Percentiles rank a stretch among this genome's conserved stretches.
Evolutionary conservation across 2,113 vertebrate species (phyloP).

Genomic region (Hassar affinis): DNA sequence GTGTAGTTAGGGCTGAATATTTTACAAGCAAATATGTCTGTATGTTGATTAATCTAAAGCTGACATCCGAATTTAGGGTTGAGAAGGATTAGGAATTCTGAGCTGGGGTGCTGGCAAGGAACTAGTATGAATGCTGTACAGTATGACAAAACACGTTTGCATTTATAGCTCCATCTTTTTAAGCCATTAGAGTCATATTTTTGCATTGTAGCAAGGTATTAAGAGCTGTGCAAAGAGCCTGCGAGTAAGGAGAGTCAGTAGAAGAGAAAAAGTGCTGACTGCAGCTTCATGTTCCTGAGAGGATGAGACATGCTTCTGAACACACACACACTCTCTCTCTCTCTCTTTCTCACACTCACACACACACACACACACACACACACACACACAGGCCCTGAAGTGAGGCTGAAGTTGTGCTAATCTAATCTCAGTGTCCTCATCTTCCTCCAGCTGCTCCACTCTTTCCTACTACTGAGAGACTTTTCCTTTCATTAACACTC

Average conservation of each 20-base stretch:
- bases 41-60: neutral
- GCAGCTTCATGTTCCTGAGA: conserved; percentile 46
- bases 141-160: neutral
- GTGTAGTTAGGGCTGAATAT: neutral
- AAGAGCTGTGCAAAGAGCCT: conserved; percentile 53
- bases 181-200: conserved; percentile 46
- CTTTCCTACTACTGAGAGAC: conserved; percentile 24
- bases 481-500: conserved; percentile 30
- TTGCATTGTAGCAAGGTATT: conserved; percentile 48
- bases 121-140: neutral
- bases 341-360: neutral
- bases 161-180: conserved; percentile 34
- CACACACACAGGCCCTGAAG: conserved; percentile 43
- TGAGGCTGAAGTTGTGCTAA: conserved; percentile 66
- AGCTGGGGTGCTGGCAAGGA: neutral
- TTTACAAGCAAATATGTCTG: neutral
- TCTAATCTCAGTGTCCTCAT: conserved; percentile 66
- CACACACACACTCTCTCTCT: neutral
- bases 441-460: conserved; percentile 40
- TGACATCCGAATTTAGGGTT: neutral
- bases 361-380: conserved; percentile 30
- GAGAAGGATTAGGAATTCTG: neutral
- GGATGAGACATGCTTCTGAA: conserved; percentile 30
- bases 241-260: conserved; percentile 36
- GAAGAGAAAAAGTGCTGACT: conserved; percentile 39